Evolutionary conservation across 2,888 invertebrate species (phyloP).

Genomic region (Ectemnius cavifrons): DNA sequence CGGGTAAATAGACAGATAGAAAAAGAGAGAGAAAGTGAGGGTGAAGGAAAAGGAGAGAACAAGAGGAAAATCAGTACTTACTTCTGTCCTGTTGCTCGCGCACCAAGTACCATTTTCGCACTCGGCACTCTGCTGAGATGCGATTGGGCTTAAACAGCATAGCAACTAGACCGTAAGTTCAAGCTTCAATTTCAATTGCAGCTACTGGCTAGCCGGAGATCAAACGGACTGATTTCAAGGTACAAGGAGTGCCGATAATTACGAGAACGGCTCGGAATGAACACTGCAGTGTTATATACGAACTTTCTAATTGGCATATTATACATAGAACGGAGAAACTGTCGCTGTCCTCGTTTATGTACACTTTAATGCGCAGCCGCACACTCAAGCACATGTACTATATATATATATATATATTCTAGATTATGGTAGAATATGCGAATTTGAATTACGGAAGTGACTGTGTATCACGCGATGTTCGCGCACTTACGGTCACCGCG

Average conservation of each 20-base stretch:
- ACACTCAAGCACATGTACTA: neutral
- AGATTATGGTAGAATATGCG: conserved; percentile 16
- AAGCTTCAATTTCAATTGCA: conserved; percentile 2
- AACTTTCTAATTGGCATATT: conserved; percentile 47
- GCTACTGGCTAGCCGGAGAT: conserved; percentile 6
- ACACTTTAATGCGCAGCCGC: neutral
- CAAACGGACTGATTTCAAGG: conserved; percentile 24
- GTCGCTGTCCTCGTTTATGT: neutral
- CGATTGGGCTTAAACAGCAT: conserved; percentile 20
- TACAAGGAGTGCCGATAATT: conserved; percentile 33
- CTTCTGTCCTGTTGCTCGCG: neutral
- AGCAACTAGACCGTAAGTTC: conserved; percentile 35
- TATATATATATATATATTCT: neutral
- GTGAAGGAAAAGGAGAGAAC: no score
- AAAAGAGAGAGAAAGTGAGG: no score
- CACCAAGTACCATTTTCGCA: neutral
- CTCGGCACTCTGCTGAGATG: conserved; percentile 10
- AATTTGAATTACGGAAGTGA: conserved; percentile 27
- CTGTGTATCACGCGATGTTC: neutral
- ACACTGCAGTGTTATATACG: conserved; percentile 30
- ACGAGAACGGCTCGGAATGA: conserved; percentile 35
- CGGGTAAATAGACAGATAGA: no score
- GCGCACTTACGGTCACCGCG: neutral
- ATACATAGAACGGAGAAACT: conserved; percentile 31
- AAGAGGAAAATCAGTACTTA: neutral